Evolutionary conservation across 2,113 vertebrate species (phyloP), one percentile per base, ranked within the genome.

Genomic region (Pyxicephalus adspersus): DNA sequence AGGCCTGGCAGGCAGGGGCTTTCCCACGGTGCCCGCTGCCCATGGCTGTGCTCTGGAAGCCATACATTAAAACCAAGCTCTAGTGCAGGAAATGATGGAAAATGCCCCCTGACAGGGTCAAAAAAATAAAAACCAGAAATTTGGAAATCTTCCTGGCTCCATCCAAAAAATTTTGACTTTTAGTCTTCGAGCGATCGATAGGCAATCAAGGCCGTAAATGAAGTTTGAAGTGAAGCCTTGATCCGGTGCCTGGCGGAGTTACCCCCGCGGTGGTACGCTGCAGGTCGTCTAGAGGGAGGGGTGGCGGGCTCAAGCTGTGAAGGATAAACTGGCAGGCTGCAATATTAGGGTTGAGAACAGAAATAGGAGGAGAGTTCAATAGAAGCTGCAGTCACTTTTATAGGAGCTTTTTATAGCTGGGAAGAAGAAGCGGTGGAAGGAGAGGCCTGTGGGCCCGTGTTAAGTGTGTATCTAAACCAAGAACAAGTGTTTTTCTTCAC

Each of bases 21-120:
- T 80, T 81, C 79, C 79, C 79, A 81, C 79, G 79, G 73, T 74
- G 17, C 70, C 71, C 60, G 34, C 34, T 38, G 34, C 34, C 34
- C n/a, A n/a, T n/a, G n/a, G n/a, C n/a, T n/a, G n/a, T n/a, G n/a
- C n/a, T n/a, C n/a, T n/a, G n/a, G n/a, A n/a, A n/a, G n/a, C n/a
- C n/a, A n/a, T n/a, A n/a, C n/a, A n/a, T n/a, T n/a, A n/a, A n/a
- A n/a, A n/a, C n/a, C n/a, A n/a, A n/a, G n/a, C n/a, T n/a, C n/a
- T n/a, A n/a, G n/a, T n/a, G 6, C 31, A 34, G 31, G 31, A 34
- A 34, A 6, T 34, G 31, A 34, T 34, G 31, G 31, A 13, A 13
- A 63, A 38, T 64, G 65, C 29, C 29, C 28, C 66, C 25, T 34
- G 50, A 22, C 50, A 52, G 3, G 11, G 38, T 45, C 38, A 45